phyloP scores from a whole-genome alignment of 2,797 vertebrate genomes.

The Rhodeus uyekii region DNA sequence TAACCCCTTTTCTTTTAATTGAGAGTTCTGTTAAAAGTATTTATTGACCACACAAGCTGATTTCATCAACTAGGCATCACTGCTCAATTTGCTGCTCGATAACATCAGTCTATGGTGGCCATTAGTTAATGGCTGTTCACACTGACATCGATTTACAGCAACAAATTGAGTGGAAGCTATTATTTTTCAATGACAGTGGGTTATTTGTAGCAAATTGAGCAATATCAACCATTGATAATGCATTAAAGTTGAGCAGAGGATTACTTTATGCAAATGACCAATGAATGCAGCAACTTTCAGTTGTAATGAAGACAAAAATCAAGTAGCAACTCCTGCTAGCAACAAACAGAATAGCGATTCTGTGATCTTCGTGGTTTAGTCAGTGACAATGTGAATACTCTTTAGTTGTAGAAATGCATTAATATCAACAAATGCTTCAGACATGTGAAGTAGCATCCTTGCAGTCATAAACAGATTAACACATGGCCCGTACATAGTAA shows the following conservation, averaged over 20 bases:
- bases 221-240: neutral
- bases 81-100: neutral
- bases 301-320: neutral
- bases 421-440: neutral
- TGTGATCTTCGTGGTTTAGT: constrained; percentile 3
- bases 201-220: neutral
- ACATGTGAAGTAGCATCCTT: neutral
- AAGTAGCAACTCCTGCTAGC: neutral
- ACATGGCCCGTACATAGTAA: neutral
- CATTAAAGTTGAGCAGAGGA: neutral
- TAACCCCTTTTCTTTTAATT: neutral
- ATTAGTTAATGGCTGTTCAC: neutral
- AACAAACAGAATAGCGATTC: neutral
- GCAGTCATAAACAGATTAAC: constrained; percentile 6
- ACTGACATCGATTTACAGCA: neutral
- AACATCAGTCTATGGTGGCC: neutral
- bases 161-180: neutral
- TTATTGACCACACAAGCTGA: neutral
- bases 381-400: neutral
- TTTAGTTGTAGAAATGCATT: neutral
- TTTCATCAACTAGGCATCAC: neutral
- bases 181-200: neutral
- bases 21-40: neutral
- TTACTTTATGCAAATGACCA: neutral
- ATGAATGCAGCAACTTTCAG: neutral